Percentiles rank a stretch among this genome's conserved stretches.
Conservation (phyloP, 2,888 invertebrate species). For the Frankliniella intonsa region DNA sequence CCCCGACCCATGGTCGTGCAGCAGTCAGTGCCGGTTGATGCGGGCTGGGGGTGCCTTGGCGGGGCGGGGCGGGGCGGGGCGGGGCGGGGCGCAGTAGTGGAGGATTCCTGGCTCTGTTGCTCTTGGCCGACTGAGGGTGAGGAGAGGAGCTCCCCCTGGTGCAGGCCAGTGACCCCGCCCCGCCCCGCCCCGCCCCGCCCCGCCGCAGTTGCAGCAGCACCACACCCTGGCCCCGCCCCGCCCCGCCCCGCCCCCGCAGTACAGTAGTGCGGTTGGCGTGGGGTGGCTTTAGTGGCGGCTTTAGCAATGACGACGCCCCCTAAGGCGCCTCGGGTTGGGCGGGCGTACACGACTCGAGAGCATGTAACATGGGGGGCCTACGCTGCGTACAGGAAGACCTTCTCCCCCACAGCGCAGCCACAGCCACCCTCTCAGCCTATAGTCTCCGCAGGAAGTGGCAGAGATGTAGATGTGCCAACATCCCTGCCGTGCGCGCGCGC, state of each 20-base stretch:
- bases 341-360: no score
- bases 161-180: not conserved
- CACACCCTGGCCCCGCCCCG: no score
- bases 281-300: no score
- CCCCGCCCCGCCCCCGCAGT: not conserved
- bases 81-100: conserved; percentile 29
- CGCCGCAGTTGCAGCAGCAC: not conserved
- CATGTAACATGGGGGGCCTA: no score
- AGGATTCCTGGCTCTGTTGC: conserved; percentile 27
- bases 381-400: no score
- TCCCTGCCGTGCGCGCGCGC: not conserved
- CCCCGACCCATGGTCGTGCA: not conserved
- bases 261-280: not conserved
- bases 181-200: not conserved
- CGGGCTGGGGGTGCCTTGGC: no score
- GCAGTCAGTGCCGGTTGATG: no score
- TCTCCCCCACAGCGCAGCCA: no score
- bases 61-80: conserved; percentile 4
- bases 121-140: conserved; percentile 37
- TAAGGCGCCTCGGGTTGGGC: no score
- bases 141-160: conserved; percentile 33
- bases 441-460: not conserved
- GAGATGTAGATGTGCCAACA: not conserved
- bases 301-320: no score
- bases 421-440: no score